Conservation (phyloP, 2,888 invertebrate species). For the Fabriciana adippe region DNA sequence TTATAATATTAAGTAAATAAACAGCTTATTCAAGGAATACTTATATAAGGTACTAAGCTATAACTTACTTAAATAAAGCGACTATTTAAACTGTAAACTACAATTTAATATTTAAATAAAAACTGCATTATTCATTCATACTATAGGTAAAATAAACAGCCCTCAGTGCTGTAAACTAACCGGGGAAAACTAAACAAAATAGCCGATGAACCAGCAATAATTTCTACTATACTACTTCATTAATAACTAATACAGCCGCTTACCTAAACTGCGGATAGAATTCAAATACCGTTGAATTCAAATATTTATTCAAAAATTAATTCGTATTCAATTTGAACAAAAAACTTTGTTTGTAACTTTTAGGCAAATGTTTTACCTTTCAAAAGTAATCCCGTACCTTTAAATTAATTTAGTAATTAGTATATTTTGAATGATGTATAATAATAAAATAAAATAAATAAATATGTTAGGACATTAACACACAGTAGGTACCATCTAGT, state of each 20-base stretch:
- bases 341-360: slow-evolving; percentile 8
- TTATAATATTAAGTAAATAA: too few species aligned
- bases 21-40: not conserved
- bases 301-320: slow-evolving; percentile 15
- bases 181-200: slow-evolving; percentile 70
- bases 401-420: too few species aligned
- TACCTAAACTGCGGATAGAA: slow-evolving; percentile 21
- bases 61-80: slow-evolving; percentile 18
- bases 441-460: too few species aligned
- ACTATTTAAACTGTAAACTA: slow-evolving; percentile 28
- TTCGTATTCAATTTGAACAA: slow-evolving; percentile 18
- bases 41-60: not conserved
- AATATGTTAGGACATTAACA: too few species aligned
- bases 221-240: slow-evolving; percentile 54
- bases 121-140: slow-evolving; percentile 74
- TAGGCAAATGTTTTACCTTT: too few species aligned
- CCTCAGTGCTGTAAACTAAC: slow-evolving; percentile 62
- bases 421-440: too few species aligned
- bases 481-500: too few species aligned
- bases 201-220: slow-evolving; percentile 63
- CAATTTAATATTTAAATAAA: slow-evolving; percentile 49
- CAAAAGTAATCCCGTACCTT: too few species aligned
- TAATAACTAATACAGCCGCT: slow-evolving; percentile 37
- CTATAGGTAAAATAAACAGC: slow-evolving; percentile 58
- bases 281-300: slow-evolving; percentile 26